Base-by-base conservation (phyloP, 2,888 invertebrate genomes). In the Leucoptera coffeella region DNA sequence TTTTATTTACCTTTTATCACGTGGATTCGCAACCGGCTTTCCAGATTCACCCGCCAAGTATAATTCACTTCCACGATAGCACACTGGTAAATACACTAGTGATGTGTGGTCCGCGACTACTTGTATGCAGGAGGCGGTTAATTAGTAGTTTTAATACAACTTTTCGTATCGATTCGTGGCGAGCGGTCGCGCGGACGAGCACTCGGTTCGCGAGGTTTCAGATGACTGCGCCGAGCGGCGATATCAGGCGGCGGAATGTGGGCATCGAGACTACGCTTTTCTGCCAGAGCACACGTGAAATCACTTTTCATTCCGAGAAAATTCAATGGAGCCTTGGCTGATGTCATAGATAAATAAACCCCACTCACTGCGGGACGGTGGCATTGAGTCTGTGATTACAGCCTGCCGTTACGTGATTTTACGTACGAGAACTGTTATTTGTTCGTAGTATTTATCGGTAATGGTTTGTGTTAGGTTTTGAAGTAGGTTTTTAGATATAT, bases 1-100 rank as follows among this genome's bases (percentile, higher is more conserved):
- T 29, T 15, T 22, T 38, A 40, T 36, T 39, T 40, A 40, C 40
- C 40, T 41, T 38, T 31, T 13, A 32, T 32, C 30, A 34, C 32
- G 35, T 29, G 28, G 29, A 22, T n/a, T n/a, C n/a, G n/a, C n/a
- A 22, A 21, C 27, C 23, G 23, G 23, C 23, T 13, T 23, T 14
- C 14, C 9, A n/a, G 10, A 10, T 14, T 8, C 14, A 9, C 10
- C 7, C n/a, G n/a, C 14, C 13, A 9, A 13, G n/a, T 9, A 14
- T 12, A 23, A 14, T 8, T 23, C n/a, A 19, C 21, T 12, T 23
- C 23, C 15, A 20, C 23, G 22, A 25, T 15, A 26, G 20, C 22
- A 22, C 28, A 32, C 32, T 28, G 12, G 20, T 23, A n/a, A 19
- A 20, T 17, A 21, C 27, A 32, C 17, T 15, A 25, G 25, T 17